These are phyloP conservation scores for Subanguina moxae DNA, from an alignment of 1,140 invertebrate genomes.

Conservation along the genomic window DNA sequence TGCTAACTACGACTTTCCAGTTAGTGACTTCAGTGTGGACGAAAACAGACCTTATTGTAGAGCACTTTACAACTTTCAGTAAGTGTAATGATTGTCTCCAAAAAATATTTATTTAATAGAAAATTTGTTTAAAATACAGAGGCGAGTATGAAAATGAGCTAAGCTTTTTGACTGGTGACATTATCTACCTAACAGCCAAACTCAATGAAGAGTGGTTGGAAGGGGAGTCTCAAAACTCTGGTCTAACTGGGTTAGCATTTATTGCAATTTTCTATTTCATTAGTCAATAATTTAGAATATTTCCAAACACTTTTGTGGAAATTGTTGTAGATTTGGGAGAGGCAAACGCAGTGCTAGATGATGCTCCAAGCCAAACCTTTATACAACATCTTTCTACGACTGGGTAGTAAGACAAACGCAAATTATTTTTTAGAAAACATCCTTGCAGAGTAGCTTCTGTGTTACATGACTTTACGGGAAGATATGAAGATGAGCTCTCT, in stretches of 20 bases:
- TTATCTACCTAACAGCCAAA: constrained; percentile 31
- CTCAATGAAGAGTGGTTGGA: constrained; percentile 46
- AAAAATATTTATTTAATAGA: no score
- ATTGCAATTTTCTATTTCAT: not conserved
- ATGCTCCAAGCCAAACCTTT: not conserved
- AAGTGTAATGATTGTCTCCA: not conserved
- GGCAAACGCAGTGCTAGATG: no score
- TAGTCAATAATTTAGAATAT: constrained; percentile 20
- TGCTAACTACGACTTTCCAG: not conserved
- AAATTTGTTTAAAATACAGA: constrained; percentile 13
- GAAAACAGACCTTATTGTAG: constrained; percentile 31
- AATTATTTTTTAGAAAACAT: no score
- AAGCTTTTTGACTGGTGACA: constrained; percentile 37
- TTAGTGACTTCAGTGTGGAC: not conserved
- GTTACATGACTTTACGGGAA: constrained; percentile 47
- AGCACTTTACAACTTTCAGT: constrained; percentile 41
- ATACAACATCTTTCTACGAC: no score
- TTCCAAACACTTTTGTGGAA: constrained; percentile 40
- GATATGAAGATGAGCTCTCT: constrained; percentile 46
- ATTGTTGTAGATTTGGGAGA: constrained; percentile 32
- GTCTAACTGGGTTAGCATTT: constrained; percentile 1
- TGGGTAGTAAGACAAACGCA: no score
- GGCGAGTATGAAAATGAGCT: constrained; percentile 43
- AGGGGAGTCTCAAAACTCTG: constrained; percentile 29
- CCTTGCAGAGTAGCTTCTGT: constrained; percentile 47